Percentiles rank a stretch among this genome's conserved stretches.
These are phyloP conservation scores for Lycaon pictus DNA, from an alignment of 2,113 vertebrate species.

Conservation along the genomic window DNA sequence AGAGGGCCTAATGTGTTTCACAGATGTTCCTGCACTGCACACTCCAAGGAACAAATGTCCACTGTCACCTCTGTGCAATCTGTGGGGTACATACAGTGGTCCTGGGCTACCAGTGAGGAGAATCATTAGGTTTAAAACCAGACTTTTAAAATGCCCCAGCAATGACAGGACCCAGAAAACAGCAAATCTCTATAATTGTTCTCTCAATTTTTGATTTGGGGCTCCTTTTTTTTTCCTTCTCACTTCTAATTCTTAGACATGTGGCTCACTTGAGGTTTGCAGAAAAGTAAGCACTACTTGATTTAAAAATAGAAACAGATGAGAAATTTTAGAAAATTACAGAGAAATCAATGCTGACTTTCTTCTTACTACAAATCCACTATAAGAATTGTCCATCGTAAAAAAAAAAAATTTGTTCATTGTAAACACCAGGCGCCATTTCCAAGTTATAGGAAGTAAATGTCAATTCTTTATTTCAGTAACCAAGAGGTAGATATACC, in stretches of 20 bases:
- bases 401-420: neutral
- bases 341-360: neutral
- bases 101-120: neutral
- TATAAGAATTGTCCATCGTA: neutral
- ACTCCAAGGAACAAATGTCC: neutral
- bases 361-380: neutral
- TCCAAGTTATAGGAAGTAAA: slow-evolving; percentile 38
- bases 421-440: neutral
- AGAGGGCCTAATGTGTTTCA: too few species aligned
- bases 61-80: accelerated
- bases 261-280: neutral
- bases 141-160: neutral
- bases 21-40: neutral
- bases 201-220: neutral
- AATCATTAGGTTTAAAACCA: neutral
- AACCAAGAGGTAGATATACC: slow-evolving; percentile 17
- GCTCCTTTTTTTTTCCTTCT: neutral
- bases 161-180: neutral
- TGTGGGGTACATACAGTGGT: accelerated
- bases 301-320: neutral
- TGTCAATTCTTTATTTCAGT: slow-evolving; percentile 40
- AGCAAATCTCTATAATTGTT: neutral
- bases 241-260: neutral
- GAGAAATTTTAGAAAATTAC: neutral
- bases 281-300: neutral